Conservation (phyloP, 2,113 vertebrate genomes). For the Lathamus discolor region DNA sequence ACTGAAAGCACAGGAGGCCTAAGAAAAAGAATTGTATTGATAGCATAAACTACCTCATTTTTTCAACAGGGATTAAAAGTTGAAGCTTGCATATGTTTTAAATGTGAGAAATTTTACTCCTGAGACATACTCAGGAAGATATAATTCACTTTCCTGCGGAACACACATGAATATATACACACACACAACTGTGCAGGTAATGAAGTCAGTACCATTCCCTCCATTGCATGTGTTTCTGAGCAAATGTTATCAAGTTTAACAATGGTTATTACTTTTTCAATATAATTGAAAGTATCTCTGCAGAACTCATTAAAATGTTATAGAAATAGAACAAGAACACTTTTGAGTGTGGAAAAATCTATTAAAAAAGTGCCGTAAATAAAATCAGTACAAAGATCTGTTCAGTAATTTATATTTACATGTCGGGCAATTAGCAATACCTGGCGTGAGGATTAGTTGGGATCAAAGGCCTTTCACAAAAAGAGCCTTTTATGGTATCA, state of each 20-base stretch:
- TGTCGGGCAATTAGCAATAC: conserved; percentile 59
- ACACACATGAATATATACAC: background rate
- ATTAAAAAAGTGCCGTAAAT: conserved; percentile 11
- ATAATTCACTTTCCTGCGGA: conserved; percentile 57
- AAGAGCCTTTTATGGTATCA: conserved; percentile 51
- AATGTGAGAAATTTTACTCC: conserved; percentile 58
- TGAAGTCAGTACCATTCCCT: background rate
- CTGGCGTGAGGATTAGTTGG: conserved; percentile 43
- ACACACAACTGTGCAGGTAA: background rate
- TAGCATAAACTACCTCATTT: conserved; percentile 18
- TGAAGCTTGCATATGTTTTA: conserved; percentile 44
- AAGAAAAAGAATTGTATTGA: background rate
- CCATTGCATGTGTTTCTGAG: background rate
- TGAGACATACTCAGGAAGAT: conserved; percentile 49
- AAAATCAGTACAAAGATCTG: conserved; percentile 28
- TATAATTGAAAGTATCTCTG: conserved; percentile 42
- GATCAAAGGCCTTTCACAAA: conserved; percentile 52
- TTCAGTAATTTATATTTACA: conserved; percentile 67
- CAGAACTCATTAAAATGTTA: conserved; percentile 36
- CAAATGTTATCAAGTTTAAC: conserved; percentile 32
- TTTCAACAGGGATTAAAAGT: conserved; percentile 44
- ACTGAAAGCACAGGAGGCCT: background rate
- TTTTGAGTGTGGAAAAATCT: background rate
- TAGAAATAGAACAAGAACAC: background rate
- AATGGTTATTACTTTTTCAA: conserved; percentile 5